Evolutionary conservation across 2,888 invertebrate genomes (phyloP).

Genomic region (Cataglyphis cursor): DNA sequence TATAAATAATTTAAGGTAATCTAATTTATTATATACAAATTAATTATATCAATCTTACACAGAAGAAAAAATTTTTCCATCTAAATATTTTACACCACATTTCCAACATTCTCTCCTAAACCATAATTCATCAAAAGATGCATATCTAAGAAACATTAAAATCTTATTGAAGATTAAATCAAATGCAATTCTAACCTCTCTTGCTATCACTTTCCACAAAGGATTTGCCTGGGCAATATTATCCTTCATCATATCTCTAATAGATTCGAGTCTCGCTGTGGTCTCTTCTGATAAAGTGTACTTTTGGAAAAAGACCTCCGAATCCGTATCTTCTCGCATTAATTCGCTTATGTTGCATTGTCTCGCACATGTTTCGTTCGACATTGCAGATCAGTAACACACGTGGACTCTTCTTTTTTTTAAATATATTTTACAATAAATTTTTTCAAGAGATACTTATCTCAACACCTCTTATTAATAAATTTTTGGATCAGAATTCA

Average conservation of each 20-base stretch:
- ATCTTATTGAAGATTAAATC: background rate
- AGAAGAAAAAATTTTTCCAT: background rate
- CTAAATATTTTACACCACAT: background rate
- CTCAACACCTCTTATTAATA: background rate
- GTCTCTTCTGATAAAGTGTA: constrained; percentile 70
- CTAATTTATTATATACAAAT: background rate
- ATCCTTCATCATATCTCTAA: constrained; percentile 62
- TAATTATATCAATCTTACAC: background rate
- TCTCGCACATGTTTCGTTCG: constrained; percentile 11
- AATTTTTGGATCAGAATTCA: background rate
- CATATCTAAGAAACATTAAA: background rate
- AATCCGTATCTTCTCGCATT: constrained; percentile 49
- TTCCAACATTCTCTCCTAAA: background rate
- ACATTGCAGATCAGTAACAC: background rate
- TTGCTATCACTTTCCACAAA: constrained; percentile 65
- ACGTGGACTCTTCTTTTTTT: background rate
- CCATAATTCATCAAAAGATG: background rate
- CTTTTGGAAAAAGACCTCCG: constrained; percentile 58
- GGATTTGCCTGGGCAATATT: constrained; percentile 57
- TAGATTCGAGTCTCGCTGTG: constrained; percentile 63
- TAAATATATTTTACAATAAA: background rate
- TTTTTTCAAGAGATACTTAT: background rate
- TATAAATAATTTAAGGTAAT: background rate
- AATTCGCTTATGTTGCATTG: background rate
- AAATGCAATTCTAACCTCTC: constrained; percentile 63